Base-by-base conservation (phyloP, 37 sponge, comb jelly and placozoan genomes). In the Aplysina aerophoba region DNA sequence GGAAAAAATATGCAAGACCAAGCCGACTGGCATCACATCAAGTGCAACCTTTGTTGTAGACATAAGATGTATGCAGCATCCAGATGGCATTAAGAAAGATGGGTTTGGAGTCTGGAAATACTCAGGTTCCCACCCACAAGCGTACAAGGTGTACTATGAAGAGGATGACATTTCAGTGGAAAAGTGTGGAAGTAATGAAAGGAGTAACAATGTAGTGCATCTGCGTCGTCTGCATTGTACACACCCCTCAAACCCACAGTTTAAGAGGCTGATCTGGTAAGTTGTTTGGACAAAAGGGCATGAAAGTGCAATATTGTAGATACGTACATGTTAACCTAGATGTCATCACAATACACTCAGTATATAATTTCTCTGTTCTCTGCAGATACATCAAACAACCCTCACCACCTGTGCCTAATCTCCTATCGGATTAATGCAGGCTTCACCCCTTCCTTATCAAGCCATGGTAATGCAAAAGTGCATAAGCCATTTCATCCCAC, bases 401-500 rank as follows among this genome's bases (percentile, higher is more conserved):
- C 83, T 36, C 83, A 88, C 56, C 73, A 82, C 59, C 77, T 88
- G 0, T 88, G 88, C 60, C 65, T 82, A 8, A 31, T 82, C n/a
- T 60, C 55, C 33, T 88, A 88, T 38, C 83, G 63, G 11, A n/a
- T 88, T 61, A 83, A 66, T 15, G 21, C 34, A 56, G 88, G 83
- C 4, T 73, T 60, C 44, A 35, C 53, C 8, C 87, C 87, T 21
- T 61, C 28, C 0, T 24, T 82, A 21, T 36, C 15, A 58, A 25
- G 35, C 11, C 88, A 88, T 82, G 88, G 88, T 24, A 88, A 88
- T 82, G 38, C 83, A 14, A 88, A 88, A 37, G 31, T n/a, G 35
- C 1, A 73, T 0, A 28, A 0, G 0, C 83, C 88, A 41, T 88
- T 88, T 73, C 58, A 88, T 64, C 88, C 88, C 11, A 88, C 88